Conservation (phyloP, 2,888 invertebrate genomes). For the Synergus gifuensis region DNA sequence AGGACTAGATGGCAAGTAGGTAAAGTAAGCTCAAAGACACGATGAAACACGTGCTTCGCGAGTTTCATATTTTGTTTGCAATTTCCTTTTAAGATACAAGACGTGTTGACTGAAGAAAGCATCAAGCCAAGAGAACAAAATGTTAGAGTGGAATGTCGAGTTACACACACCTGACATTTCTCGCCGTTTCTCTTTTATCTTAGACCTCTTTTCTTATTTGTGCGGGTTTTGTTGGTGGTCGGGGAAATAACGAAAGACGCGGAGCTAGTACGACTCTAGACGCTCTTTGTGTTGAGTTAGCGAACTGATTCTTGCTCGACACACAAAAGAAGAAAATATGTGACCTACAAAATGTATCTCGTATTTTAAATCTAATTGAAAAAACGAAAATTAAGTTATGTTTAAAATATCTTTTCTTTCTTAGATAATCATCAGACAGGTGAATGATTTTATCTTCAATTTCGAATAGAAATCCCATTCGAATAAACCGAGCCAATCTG, state of each 20-base stretch:
- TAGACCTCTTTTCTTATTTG: background rate
- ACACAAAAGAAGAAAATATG: background rate
- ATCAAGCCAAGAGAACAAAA: constrained; percentile 44
- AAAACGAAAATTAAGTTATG: too few relatives aligned
- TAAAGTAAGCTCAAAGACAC: background rate
- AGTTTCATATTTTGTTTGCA: constrained; percentile 22
- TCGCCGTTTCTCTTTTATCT: background rate
- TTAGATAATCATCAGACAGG: too few relatives aligned
- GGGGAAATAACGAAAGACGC: background rate
- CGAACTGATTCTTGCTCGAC: background rate
- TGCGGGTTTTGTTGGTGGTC: background rate
- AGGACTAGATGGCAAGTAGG: constrained; percentile 11
- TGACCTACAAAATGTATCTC: too few relatives aligned
- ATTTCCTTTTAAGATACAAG: background rate
- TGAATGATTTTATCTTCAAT: too few relatives aligned
- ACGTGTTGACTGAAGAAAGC: constrained; percentile 28
- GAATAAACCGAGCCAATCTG: too few relatives aligned
- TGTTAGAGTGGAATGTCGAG: background rate
- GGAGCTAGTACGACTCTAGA: background rate
- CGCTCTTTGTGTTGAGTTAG: background rate
- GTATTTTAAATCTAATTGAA: too few relatives aligned
- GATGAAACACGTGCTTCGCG: constrained; percentile 9
- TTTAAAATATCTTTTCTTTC: too few relatives aligned
- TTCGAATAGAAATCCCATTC: too few relatives aligned
- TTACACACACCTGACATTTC: background rate